These are phyloP conservation scores for Clarias platycephalus DNA, from an alignment of 2,797 vertebrate genomes.

Conservation along the genomic window DNA sequence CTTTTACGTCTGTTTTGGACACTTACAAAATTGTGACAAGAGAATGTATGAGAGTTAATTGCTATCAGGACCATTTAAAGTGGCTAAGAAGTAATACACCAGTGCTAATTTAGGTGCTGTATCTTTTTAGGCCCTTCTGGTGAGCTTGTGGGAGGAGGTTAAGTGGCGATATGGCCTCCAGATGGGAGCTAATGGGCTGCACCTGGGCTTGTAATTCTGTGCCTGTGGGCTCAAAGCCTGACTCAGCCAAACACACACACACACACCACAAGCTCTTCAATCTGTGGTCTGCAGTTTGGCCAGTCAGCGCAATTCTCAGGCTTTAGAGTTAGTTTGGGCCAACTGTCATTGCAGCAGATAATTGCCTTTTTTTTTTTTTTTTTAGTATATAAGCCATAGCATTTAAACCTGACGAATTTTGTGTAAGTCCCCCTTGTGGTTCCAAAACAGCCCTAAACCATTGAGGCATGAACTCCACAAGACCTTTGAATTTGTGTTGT, in stretches of 20 bases:
- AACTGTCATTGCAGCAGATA: slow-evolving; percentile 36
- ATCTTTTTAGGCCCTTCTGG: slow-evolving; percentile 60
- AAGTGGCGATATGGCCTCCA: slow-evolving; percentile 68
- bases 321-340: slow-evolving; percentile 27
- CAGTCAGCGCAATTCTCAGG: slow-evolving; percentile 42
- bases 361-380: slow-evolving; percentile 38
- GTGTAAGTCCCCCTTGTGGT: too few relatives aligned
- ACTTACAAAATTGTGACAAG: slow-evolving; percentile 42
- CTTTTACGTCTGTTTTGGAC: neutral
- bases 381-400: too few relatives aligned
- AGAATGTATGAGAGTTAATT: slow-evolving; percentile 54
- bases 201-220: slow-evolving; percentile 65
- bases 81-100: slow-evolving; percentile 36
- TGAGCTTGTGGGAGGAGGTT: slow-evolving; percentile 55
- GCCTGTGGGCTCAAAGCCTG: slow-evolving; percentile 58
- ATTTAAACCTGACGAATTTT: too few relatives aligned
- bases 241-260: slow-evolving; percentile 63
- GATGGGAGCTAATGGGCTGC: slow-evolving; percentile 70
- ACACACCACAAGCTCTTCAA: slow-evolving; percentile 49
- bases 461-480: too few relatives aligned
- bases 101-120: slow-evolving; percentile 48
- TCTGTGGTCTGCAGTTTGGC: slow-evolving; percentile 48
- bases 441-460: too few relatives aligned
- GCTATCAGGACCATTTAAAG: slow-evolving; percentile 59
- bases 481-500: too few relatives aligned